Evolutionary conservation across 92 coral and sea anemone genomes (phyloP).

Genomic region (Montipora capitata): DNA sequence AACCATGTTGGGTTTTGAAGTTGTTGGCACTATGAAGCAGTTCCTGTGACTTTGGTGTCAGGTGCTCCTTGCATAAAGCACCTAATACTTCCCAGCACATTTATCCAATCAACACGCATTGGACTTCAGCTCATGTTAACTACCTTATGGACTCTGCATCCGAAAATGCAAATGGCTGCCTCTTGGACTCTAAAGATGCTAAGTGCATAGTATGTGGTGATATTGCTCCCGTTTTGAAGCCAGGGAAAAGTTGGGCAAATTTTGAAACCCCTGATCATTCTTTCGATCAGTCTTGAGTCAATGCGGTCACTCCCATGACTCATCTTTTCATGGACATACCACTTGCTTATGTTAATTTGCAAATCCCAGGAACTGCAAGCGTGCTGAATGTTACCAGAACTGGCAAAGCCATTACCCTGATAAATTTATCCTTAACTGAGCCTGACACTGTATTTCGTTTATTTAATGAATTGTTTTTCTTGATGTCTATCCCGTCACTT

Average conservation of each 20-base stretch:
- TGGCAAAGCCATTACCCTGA: background rate
- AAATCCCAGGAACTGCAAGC: constrained; percentile 8
- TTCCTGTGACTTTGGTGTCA: too few relatives aligned
- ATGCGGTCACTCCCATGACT: constrained; percentile 73
- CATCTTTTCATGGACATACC: constrained; percentile 33
- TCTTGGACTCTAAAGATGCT: constrained; percentile 74
- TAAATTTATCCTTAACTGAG: constrained; percentile 4
- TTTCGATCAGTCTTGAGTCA: constrained; percentile 59
- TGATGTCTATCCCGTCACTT: background rate
- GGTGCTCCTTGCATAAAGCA: too few relatives aligned
- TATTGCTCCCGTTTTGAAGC: too few relatives aligned
- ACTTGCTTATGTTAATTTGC: background rate
- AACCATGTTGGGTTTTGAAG: too few relatives aligned
- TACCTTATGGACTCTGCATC: too few relatives aligned
- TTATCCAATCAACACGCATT: too few relatives aligned
- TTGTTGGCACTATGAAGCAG: too few relatives aligned
- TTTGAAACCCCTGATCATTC: constrained; percentile 57
- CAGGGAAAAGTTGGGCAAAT: too few relatives aligned
- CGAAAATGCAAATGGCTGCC: constrained; percentile 35
- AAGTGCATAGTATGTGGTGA: too few relatives aligned
- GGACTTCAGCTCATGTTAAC: too few relatives aligned
- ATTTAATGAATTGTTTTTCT: constrained; percentile 27
- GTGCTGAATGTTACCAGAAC: background rate
- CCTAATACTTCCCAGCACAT: too few relatives aligned
- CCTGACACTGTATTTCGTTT: constrained; percentile 60